Evolutionary conservation across 2,113 vertebrate species (phyloP), one percentile per base, ranked within the genome.

Genomic region (Salvelinus alpinus): DNA sequence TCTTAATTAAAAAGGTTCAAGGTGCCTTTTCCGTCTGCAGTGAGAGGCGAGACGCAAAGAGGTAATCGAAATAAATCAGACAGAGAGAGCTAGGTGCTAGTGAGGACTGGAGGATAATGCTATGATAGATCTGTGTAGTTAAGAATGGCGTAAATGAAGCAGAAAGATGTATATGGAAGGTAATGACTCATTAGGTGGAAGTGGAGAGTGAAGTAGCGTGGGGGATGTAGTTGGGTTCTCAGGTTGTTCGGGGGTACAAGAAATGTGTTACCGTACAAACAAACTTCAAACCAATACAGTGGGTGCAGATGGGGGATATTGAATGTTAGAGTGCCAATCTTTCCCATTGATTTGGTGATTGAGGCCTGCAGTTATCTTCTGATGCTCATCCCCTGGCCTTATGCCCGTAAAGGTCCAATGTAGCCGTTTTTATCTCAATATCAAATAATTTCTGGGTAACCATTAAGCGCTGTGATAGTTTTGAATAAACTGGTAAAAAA

Each of bases 1-100:
- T 85, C 79, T 84, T 93, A 93, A 93, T 93, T 94, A 91, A 91
- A 93, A 91, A 81, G 78, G 85, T 84, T 86, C 91, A 88, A 88
- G 80, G 88, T 86, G 87, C 87, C 74, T 84, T 83, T 88, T 82
- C 81, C 80, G 86, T 85, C 88, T 48, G 74, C 78, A 79, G 88
- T 66, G 59, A 16, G 79, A 66, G 38, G 73, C 54, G 69, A 84
- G 84, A 85, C 77, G 77, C 73, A 3, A 74, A 74, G 78, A 80
- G 84, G 72, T 67, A 81, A 85, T 85, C 44, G 78, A 75, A 89
- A 92, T 93, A 91, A 92, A 93, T 93, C 89, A 90, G 73, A 65
- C 78, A 44, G 80, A 86, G 86, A 88, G 87, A 44, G 38, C 38
- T 44, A 44, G 38, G 38, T 2, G 38, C 9, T 88, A 86, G 88